phyloP scores from a whole-genome alignment of 2,888 invertebrate genomes.

The Anticlea derivata region DNA sequence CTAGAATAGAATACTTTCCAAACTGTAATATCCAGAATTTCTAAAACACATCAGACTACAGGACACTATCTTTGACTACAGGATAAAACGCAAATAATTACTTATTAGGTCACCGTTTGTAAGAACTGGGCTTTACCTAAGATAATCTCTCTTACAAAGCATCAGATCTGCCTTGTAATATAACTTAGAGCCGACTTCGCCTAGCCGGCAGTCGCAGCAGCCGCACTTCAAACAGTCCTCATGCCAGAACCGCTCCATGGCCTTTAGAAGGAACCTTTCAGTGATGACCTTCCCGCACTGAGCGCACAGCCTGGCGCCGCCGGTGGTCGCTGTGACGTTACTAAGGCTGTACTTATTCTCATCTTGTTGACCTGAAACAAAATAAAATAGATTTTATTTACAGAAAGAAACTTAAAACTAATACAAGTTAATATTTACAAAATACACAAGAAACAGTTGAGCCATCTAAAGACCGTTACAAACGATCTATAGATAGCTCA shows the following conservation, averaged over 20 bases:
- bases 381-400: too few relatives aligned
- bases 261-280: slow-evolving; percentile 92
- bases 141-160: slow-evolving; percentile 95
- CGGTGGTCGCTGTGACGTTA: slow-evolving; percentile 59
- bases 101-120: too few relatives aligned
- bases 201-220: slow-evolving; percentile 96
- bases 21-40: too few relatives aligned
- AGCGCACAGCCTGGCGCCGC: slow-evolving; percentile 87
- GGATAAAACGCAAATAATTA: too few relatives aligned
- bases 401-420: too few relatives aligned
- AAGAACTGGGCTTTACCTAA: slow-evolving; percentile 81
- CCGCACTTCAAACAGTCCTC: slow-evolving; percentile 97
- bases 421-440: too few relatives aligned
- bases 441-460: too few relatives aligned
- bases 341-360: slow-evolving; percentile 72
- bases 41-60: too few relatives aligned
- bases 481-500: too few relatives aligned
- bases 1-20: too few relatives aligned
- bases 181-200: slow-evolving; percentile 95
- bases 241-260: slow-evolving; percentile 96
- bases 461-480: too few relatives aligned
- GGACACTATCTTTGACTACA: too few relatives aligned
- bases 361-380: slow-evolving; percentile 72
- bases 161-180: slow-evolving; percentile 96
- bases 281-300: slow-evolving; percentile 94